Evolutionary conservation across 2,113 vertebrate species (phyloP), one percentile per base, ranked within the genome.

Genomic region (Phylloscopus whistleri): DNA sequence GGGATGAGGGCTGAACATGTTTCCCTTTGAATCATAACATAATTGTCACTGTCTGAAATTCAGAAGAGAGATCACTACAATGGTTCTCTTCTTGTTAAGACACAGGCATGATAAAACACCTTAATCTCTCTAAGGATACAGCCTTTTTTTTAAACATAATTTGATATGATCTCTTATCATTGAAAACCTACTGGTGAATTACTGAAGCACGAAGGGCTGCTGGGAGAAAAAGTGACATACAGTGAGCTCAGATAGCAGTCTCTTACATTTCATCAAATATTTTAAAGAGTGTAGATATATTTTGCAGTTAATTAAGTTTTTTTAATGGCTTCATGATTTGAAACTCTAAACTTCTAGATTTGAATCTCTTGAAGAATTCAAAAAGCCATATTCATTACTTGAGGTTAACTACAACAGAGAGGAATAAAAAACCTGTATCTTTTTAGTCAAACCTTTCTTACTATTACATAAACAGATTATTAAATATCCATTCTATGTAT

Each of bases 151-250:
- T 41, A 79, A 95, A 69, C 7, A 12, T 18, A 89, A 77, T 51
- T 81, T 77, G 37, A 22, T 87, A 89, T 62, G 33, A 62, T 89
- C 28, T 83, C 39, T 87, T 53, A 74, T 92, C 31, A 83, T 26
- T 91, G 98, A 98, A 98, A 98, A 98, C 97, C 98, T 98, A 98
- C 96, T 98, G 97, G 85, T 98, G 98, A 98, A 98, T 97, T 96
- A 98, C 97, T 97, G 97, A 98, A 98, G 97, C 97, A 51, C 96
- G 60, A 84, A 73, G 5, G 56, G 81, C 91, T 95, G 76, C 80
- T 92, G 84, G n/a, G 68, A 77, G 33, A 43, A 87, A 93, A 51
- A 95, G 64, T 13, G 9, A 64, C 14, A 48, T 16, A 55, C 6
- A 72, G 17, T 39, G 9, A 94, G 23, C 63, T 86, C 39, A 70